phyloP scores from a whole-genome alignment of 2,888 invertebrate species.

The Siphonodentalium dalli region DNA sequence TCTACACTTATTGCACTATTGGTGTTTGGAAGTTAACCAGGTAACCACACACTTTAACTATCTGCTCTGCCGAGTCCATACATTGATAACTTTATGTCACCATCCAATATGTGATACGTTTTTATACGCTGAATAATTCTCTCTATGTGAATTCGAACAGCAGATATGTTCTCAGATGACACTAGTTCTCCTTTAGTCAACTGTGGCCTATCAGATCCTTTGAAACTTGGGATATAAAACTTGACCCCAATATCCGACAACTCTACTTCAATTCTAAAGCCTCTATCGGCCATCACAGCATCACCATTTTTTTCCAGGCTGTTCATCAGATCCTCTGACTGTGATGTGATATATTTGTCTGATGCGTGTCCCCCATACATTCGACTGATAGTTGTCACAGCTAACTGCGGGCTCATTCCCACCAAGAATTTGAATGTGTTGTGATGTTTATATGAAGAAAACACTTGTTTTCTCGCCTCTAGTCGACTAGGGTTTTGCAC shows the following conservation, averaged over 20 bases:
- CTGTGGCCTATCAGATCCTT: conserved; percentile 15
- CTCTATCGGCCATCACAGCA: conserved; percentile 22
- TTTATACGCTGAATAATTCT: conserved; percentile 15
- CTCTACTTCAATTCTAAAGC: conserved; percentile 10
- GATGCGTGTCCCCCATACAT: conserved; percentile 22
- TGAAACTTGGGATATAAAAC: conserved; percentile 20
- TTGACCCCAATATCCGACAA: conserved; percentile 17
- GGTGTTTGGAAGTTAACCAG: conserved; percentile 19
- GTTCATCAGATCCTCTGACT: conserved; percentile 3
- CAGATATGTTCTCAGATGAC: conserved; percentile 16
- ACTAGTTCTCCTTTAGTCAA: neutral
- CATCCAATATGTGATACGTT: conserved; percentile 12
- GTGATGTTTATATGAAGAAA: conserved; percentile 20
- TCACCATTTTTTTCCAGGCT: conserved; percentile 6
- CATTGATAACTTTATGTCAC: conserved; percentile 11
- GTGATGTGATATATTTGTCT: conserved; percentile 19
- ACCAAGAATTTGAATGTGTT: conserved; percentile 20
- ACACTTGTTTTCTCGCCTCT: conserved; percentile 14
- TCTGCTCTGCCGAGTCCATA: conserved; percentile 17
- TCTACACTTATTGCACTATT: too few relatives aligned
- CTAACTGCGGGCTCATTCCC: conserved; percentile 20
- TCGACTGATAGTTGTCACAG: conserved; percentile 18
- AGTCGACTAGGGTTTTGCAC: conserved; percentile 12
- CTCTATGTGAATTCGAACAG: conserved; percentile 16
- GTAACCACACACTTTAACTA: conserved; percentile 19